Evolutionary conservation across 2,888 invertebrate genomes (phyloP), one percentile per base, ranked within the genome.

Genomic region (Rhorus exstirpatorius): DNA sequence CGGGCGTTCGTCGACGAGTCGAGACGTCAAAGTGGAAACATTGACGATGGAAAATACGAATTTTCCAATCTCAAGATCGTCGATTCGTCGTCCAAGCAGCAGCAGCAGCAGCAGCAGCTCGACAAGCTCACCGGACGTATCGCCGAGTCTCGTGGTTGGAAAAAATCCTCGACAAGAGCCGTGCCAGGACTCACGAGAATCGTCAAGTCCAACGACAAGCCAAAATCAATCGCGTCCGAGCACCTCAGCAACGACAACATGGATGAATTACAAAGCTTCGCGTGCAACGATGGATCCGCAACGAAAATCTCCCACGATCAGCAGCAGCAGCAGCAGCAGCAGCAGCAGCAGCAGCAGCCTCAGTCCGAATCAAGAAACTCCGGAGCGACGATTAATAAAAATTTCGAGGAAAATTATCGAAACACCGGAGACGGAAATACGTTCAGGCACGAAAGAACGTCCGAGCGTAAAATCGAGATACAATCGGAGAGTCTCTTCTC

Each of bases 131-230:
- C 84, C 63, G 85, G 84, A 55, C 84, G 84, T 17, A 51, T 85
- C 85, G 21, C 86, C 84, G 87, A 89, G 65, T 10, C 67, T 81
- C 86, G 87, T 68, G 74, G 79, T 75, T 81, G 86, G 76, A 87
- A 88, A 51, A 90, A 89, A 82, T 81, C 88, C 65, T 79, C 86
- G 61, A 87, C 83, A 35, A 86, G 90, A 14, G 85, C 87, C 76
- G 77, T 89, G 46, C 87, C 90, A 75, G 88, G 87, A 24, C 88
- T 90, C 87, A 88, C 90, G 44, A 85, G 87, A 35, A 87, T 90
- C 86, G 76, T 86, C 81, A 72, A 83, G 10, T 6, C 63, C 12
- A 17, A 14, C 67, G 85, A 87, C 53, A 77, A 86, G 7, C 72
- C 31, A 60, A 31, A 35, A 21, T 12, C 72, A 72, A 19, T 70